Evolutionary conservation across 2,888 invertebrate genomes (phyloP), one percentile per base, ranked within the genome.

Genomic region (Tetanocera ferruginea): DNA sequence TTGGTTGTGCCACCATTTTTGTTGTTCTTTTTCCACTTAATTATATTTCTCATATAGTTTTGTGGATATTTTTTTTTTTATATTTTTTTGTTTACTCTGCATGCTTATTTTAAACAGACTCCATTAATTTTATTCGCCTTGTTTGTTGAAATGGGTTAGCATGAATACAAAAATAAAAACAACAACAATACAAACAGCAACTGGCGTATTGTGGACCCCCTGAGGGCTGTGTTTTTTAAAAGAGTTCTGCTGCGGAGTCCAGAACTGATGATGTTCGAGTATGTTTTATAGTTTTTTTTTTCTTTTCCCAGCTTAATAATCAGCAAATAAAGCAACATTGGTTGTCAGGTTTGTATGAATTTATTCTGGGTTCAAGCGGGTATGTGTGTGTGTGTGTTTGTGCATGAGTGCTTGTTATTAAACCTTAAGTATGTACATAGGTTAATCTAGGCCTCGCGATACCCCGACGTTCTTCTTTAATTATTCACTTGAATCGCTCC

Each of bases 141-240:
- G 62, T 67, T n/a, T 66, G 66, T 37, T 19, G 34, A 66, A 66
- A 66, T 66, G 31, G 66, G 34, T 43, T 66, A n/a, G 28, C 19
- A 57, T 67, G 51, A 66, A 76, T 55, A 67, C 67, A 57, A 51
- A 2, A 43, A 43, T 25, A 55, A 55, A 23, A 60, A n/a, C 8
- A 69, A 37, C 5, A 55, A 31, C n/a, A n/a, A n/a, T n/a, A 62
- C 43, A 34, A 57, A 74, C 51, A 66, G 62, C 78, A 74, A 73
- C 66, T 64, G 57, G 76, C 73, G 52, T 43, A 70, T 76, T 14
- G 52, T 55, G 73, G 79, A 80, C 78, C 77, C 76, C 78, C 79
- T 62, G 69, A 79, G 76, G 79, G 55, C 64, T 70, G 49, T 11
- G 55, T 17, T 19, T 64, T n/a, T 55, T 25, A 69, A 17, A 37